These are phyloP conservation scores for Phocoena phocoena DNA, from an alignment of 2,113 vertebrate genomes.

Conservation along the genomic window DNA sequence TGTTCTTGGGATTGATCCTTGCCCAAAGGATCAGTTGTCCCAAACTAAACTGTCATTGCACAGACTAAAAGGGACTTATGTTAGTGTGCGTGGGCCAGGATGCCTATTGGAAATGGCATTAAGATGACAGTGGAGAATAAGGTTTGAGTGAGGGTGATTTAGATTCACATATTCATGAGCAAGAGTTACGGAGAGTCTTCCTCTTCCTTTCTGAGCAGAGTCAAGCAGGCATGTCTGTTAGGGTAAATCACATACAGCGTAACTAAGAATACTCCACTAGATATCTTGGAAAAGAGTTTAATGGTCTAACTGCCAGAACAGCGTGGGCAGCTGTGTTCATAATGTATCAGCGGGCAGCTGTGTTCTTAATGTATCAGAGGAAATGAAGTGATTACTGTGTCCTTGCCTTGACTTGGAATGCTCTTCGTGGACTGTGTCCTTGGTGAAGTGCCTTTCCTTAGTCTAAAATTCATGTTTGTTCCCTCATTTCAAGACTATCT, in stretches of 20 bases:
- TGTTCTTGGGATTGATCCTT: constrained; percentile 28
- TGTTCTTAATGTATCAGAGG: background rate
- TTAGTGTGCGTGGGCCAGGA: background rate
- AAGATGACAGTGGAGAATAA: background rate
- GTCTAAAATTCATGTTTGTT: background rate
- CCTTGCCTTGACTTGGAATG: background rate
- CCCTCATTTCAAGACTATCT: background rate
- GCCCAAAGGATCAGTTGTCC: background rate
- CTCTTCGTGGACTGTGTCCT: background rate
- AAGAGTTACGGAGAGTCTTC: background rate
- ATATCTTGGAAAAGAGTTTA: background rate
- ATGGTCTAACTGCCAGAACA: background rate
- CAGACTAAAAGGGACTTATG: background rate
- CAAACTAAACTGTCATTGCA: background rate
- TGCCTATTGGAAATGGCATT: background rate
- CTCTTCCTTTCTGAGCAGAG: background rate
- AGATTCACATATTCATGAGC: background rate
- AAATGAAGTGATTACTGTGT: background rate
- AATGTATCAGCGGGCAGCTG: background rate
- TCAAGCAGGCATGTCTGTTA: background rate
- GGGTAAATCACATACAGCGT: background rate
- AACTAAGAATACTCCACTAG: background rate
- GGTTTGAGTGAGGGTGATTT: background rate
- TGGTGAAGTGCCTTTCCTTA: background rate
- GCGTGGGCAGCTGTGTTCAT: background rate